Evolutionary conservation across 2,888 invertebrate genomes (phyloP).

Genomic region (Lysandra coridon): DNA sequence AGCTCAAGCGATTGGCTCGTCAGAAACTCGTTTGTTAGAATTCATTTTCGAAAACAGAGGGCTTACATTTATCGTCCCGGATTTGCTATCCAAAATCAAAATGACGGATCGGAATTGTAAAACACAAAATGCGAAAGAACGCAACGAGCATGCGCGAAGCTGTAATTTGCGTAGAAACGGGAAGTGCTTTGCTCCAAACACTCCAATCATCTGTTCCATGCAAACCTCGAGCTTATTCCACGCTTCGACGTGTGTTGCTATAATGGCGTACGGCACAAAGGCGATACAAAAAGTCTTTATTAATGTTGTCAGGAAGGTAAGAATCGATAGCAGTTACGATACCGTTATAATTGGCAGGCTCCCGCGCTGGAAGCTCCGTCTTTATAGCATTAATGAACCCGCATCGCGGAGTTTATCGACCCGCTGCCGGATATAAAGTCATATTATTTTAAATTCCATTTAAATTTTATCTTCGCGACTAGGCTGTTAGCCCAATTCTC

Average conservation of each 20-base stretch:
- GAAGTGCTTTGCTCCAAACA: background rate
- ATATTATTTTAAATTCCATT: constrained; percentile 25
- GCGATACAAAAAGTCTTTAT: constrained; percentile 26
- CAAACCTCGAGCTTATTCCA: background rate
- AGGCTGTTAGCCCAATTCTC: constrained; percentile 23
- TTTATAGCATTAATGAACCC: constrained; percentile 63
- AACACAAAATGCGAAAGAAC: background rate
- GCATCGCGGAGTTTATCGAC: constrained; percentile 57
- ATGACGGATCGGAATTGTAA: background rate
- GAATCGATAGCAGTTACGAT: constrained; percentile 41
- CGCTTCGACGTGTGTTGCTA: background rate
- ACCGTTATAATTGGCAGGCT: constrained; percentile 53
- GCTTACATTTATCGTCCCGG: background rate
- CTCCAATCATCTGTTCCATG: background rate
- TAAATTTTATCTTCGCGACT: constrained; percentile 17
- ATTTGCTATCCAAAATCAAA: background rate
- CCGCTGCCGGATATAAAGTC: constrained; percentile 40
- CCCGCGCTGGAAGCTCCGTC: constrained; percentile 47
- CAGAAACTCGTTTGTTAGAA: constrained; percentile 10
- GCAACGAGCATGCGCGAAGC: background rate
- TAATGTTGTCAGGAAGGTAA: constrained; percentile 38
- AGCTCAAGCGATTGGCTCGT: constrained; percentile 5
- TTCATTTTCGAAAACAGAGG: background rate
- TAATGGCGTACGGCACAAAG: constrained; percentile 5
- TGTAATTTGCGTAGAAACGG: constrained; percentile 11